phyloP scores from a whole-genome alignment of 1,140 invertebrate species.

The Microplitis demolitor region DNA sequence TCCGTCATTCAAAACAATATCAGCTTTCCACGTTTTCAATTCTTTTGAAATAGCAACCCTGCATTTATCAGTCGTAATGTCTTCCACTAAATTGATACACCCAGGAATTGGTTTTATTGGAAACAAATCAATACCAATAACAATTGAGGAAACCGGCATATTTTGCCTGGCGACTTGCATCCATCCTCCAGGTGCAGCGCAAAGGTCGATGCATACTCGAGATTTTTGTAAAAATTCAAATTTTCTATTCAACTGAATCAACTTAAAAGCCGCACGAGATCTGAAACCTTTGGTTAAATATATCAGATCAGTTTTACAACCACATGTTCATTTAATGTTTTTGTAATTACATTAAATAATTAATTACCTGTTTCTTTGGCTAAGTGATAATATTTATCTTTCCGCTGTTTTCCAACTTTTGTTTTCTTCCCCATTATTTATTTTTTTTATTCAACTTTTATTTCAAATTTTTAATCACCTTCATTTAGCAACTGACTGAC shows the following conservation, averaged over 20 bases:
- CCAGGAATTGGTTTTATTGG: constrained; percentile 93
- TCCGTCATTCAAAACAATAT: constrained; percentile 95
- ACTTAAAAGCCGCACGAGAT: constrained; percentile 97
- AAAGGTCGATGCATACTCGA: constrained; percentile 95
- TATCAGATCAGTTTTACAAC: too few species aligned
- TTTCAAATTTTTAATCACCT: too few species aligned
- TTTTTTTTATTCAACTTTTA: too few species aligned
- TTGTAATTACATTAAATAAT: too few species aligned
- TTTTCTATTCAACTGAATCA: constrained; percentile 97
- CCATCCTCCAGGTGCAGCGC: constrained; percentile 99
- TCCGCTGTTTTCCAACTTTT: constrained; percentile 97
- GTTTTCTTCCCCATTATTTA: constrained; percentile 91
- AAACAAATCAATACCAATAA: constrained; percentile 95
- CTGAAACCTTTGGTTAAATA: constrained; percentile 75
- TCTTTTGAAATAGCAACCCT: constrained; percentile 79
- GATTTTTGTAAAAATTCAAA: constrained; percentile 97
- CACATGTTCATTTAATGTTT: too few species aligned
- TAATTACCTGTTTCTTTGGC: constrained; percentile 95
- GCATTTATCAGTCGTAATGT: constrained; percentile 96
- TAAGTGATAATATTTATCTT: constrained; percentile 98
- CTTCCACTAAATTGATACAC: constrained; percentile 87
- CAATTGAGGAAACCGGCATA: constrained; percentile 96
- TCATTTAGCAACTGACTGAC: too few species aligned
- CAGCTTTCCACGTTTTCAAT: constrained; percentile 94
- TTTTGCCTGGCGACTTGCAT: constrained; percentile 99